Base-by-base conservation (phyloP, 2,797 vertebrate species). In the Sebastes taczanowskii region DNA sequence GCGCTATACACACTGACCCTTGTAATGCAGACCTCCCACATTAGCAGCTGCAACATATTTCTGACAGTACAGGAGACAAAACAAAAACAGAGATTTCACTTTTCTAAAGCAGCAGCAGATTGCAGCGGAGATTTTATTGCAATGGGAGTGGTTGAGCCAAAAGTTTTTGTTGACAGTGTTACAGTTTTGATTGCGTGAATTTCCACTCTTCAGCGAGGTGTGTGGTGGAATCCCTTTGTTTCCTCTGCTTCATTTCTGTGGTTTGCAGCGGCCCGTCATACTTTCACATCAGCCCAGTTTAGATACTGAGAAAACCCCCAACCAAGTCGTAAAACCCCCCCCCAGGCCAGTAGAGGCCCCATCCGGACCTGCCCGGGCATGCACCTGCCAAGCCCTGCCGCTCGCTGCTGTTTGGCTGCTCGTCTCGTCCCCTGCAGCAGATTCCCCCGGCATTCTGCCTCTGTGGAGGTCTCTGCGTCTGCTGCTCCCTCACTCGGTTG, bases 321-420 rank as follows among this genome's bases (percentile, higher is more conserved):
- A 88, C 86, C 81, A 52, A 79, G 90, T 87, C 76, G 80, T 90
- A 85, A 89, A 69, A 68, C 71, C 82, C 49, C 65, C 65, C 68
- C 82, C 76, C 16, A 61, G 94, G 91, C 88, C 88, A 91, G 70
- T 59, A 91, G 94, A 94, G 94, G 95, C 93, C 93, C 92, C 91
- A 80, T 58, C 29, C 74, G 18, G 86, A 91, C 95, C 81, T 95
- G 95, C 90, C 90, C 30, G 81, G 91, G 92, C 96, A 91, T 63
- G 94, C 94, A 93, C 94, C 92, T 95, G 94, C 93, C 93, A 90
- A 95, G 88, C 89, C 91, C 92, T 83, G 86, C 90, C 77, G 87
- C 80, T 91, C 76, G 69, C 88, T 84, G 83, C 90, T 84, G 84
- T 83, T 89, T 83, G 64, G 77, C 83, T 77, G 83, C 91, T 72